Percentiles rank a stretch among this genome's conserved stretches.
Conservation (phyloP, 2,888 invertebrate genomes). For the Chloromyia formosa region DNA sequence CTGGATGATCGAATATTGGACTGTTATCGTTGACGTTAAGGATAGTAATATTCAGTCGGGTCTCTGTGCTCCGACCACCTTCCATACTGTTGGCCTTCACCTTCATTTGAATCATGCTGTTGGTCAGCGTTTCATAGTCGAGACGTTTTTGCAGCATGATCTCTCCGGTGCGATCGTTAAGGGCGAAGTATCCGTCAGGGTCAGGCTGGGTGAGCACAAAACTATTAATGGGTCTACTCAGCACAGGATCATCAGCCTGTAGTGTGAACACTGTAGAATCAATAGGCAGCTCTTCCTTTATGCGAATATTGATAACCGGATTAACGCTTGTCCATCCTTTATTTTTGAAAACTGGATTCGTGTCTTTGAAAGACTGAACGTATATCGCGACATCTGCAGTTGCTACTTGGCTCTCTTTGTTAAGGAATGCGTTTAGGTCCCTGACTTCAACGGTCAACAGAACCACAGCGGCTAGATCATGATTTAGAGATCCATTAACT, state of each 20-base stretch:
- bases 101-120: conserved; percentile 67
- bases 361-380: conserved; percentile 79
- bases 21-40: conserved; percentile 82
- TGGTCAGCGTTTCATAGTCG: conserved; percentile 78
- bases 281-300: conserved; percentile 81
- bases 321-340: conserved; percentile 77
- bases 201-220: conserved; percentile 69
- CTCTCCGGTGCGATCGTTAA: conserved; percentile 75
- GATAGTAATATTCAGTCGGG: conserved; percentile 75
- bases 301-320: conserved; percentile 72
- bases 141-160: conserved; percentile 77
- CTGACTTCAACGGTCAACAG: conserved; percentile 76
- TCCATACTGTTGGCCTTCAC: conserved; percentile 66
- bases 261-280: conserved; percentile 76
- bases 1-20: conserved; percentile 74
- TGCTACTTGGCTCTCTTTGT: conserved; percentile 72
- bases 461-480: conserved; percentile 77
- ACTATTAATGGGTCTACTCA: conserved; percentile 70
- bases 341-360: conserved; percentile 78
- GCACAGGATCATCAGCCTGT: conserved; percentile 76
- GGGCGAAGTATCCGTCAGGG: conserved; percentile 66
- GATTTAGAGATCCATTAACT: conserved; percentile 74
- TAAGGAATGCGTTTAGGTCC: conserved; percentile 75
- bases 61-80: conserved; percentile 68
- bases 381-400: conserved; percentile 78